Base-by-base conservation (phyloP, 2,113 vertebrate species). In the Dissostichus mawsoni region DNA sequence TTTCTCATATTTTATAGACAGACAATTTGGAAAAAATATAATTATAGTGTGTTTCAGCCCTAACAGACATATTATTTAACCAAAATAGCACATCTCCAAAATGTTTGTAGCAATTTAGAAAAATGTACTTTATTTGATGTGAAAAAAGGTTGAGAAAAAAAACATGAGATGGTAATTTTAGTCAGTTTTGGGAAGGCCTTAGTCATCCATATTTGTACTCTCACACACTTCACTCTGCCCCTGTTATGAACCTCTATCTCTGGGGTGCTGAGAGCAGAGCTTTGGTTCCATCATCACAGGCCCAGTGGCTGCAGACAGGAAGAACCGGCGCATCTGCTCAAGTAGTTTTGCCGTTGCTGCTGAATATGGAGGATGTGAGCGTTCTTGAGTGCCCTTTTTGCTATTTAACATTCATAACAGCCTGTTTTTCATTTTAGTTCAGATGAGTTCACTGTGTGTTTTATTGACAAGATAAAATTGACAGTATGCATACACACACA, bases 261-360 rank as follows among this genome's bases (percentile, higher is more conserved):
- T 74, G 51, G 64, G 78, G 80, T 81, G 83, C 82, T 88, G 82
- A 89, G 81, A 82, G 80, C 66, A 82, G 65, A 80, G 78, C 67
- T 80, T 84, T 78, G 80, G 77, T 66, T 82, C 85, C 52, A 80
- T 88, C 90, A 86, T 90, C 85, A 66, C 80, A 84, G 76, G 80
- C 61, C n/a, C 68, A 86, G 82, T 73, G 85, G 78, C 78, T 86
- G 84, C 69, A 87, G 81, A 90, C 87, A 91, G 90, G 83, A 89
- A 89, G 73, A 84, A 56, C 74, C 1, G 36, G 74, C 68, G 81
- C 83, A 89, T 93, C 89, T 91, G 92, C 78, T 87, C 11, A 89
- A 89, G 83, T 74, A 85, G 80, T 92, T 87, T 86, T 58, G 44
- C 55, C 65, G 66, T 66, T 67, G 45, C 64, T 77, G 80, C 64